Conservation (phyloP, 1,140 invertebrate genomes). For the Pararge aegeria region DNA sequence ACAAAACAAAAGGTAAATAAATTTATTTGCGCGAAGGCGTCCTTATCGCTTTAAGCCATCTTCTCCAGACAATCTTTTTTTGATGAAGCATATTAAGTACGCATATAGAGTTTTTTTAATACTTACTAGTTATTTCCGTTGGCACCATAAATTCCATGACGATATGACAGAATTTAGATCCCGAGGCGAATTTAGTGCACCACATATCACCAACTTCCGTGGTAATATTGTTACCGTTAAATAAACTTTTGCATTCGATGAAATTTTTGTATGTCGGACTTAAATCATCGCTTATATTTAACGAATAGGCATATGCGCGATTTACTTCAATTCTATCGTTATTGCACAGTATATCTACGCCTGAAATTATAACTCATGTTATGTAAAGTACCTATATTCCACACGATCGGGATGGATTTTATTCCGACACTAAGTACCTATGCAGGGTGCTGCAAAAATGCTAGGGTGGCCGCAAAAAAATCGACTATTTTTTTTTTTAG, state of each 20-base stretch:
- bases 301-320: slow-evolving; percentile 53
- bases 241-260: slow-evolving; percentile 69
- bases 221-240: slow-evolving; percentile 82
- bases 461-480: too few relatives aligned
- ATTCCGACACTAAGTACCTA: too few relatives aligned
- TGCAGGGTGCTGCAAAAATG: too few relatives aligned
- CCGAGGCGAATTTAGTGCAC: slow-evolving; percentile 72
- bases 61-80: too few relatives aligned
- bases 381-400: too few relatives aligned
- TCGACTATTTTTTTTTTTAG: too few relatives aligned
- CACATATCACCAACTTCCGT: slow-evolving; percentile 83
- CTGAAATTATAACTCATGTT: slow-evolving; percentile 29
- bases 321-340: slow-evolving; percentile 44
- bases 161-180: slow-evolving; percentile 66
- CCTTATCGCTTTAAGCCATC: too few relatives aligned
- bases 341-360: slow-evolving; percentile 57
- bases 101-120: neutral
- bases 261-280: slow-evolving; percentile 23
- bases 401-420: too few relatives aligned
- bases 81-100: too few relatives aligned
- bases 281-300: slow-evolving; percentile 38
- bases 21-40: too few relatives aligned
- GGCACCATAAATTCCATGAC: slow-evolving; percentile 78
- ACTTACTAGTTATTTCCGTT: slow-evolving; percentile 77
- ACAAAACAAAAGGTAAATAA: too few relatives aligned